A percentile compares a stretch with the other conserved stretches of the same genome.
These are phyloP conservation scores for Noctuana brunneofusca DNA, from an alignment of 2,888 invertebrate species.

Conservation along the genomic window DNA sequence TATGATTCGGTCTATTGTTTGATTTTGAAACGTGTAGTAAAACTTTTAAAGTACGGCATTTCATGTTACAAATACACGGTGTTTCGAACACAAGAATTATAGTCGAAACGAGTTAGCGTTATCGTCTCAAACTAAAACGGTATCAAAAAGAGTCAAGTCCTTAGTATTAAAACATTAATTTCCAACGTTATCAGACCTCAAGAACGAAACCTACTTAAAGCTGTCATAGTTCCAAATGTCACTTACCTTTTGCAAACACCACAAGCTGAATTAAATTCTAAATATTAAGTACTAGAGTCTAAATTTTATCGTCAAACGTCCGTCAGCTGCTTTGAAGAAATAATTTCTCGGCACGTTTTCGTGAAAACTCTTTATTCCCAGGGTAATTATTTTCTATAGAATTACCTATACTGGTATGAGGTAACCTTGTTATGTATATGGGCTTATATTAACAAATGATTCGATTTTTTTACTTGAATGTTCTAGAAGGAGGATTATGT, in stretches of 20 bases:
- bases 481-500: no score
- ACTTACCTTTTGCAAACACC: conserved; percentile 3
- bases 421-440: background rate
- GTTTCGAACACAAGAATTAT: conserved; percentile 15
- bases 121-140: conserved; percentile 6
- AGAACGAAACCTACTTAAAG: conserved; percentile 26
- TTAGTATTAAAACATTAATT: conserved; percentile 30
- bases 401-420: background rate
- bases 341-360: conserved; percentile 40
- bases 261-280: conserved; percentile 25
- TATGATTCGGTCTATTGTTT: no score
- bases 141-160: conserved; percentile 25
- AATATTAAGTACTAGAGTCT: conserved; percentile 24
- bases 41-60: background rate
- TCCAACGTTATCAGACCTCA: conserved; percentile 18
- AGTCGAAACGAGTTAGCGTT: conserved; percentile 17
- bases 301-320: conserved; percentile 23
- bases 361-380: conserved; percentile 42
- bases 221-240: conserved; percentile 22
- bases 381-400: conserved; percentile 41
- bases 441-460: no score
- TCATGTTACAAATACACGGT: conserved; percentile 14
- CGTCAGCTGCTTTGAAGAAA: conserved; percentile 36
- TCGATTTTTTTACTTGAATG: no score
- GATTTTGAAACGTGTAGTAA: no score